Conservation (phyloP, 2,797 vertebrate species). For the Pseudochaenichthys georgianus region DNA sequence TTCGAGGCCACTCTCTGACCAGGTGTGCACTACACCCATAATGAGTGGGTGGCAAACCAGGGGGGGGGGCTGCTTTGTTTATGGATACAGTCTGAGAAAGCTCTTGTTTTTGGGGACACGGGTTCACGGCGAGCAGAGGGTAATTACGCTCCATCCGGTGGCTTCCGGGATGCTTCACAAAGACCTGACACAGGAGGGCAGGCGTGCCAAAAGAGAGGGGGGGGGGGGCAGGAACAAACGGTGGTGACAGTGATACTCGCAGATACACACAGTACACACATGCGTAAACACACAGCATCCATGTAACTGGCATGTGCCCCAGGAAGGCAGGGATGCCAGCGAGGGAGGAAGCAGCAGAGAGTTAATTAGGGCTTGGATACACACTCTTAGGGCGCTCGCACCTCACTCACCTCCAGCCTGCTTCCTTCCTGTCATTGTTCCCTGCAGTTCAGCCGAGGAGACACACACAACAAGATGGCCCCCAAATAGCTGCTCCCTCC, state of each 20-base stretch:
- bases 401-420: conserved; percentile 87
- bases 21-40: conserved; percentile 66
- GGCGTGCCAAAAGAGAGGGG: conserved; percentile 81
- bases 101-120: conserved; percentile 67
- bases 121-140: conserved; percentile 75
- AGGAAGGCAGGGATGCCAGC: conserved; percentile 90
- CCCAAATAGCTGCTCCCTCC: conserved; percentile 90
- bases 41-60: conserved; percentile 67
- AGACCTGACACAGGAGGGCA: conserved; percentile 80
- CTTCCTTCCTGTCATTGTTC: conserved; percentile 95
- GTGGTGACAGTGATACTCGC: conserved; percentile 89
- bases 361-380: conserved; percentile 95
- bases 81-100: conserved; percentile 72
- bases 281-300: conserved; percentile 69
- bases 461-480: conserved; percentile 92
- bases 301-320: conserved; percentile 93
- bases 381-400: conserved; percentile 94
- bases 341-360: conserved; percentile 87
- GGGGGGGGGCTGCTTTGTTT: conserved; percentile 74
- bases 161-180: conserved; percentile 76
- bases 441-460: conserved; percentile 89
- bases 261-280: conserved; percentile 56
- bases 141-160: conserved; percentile 83
- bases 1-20: conserved; percentile 69
- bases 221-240: conserved; percentile 90